Evolutionary conservation across 1,140 invertebrate genomes (phyloP).

Genomic region (Eupeodes corollae): DNA sequence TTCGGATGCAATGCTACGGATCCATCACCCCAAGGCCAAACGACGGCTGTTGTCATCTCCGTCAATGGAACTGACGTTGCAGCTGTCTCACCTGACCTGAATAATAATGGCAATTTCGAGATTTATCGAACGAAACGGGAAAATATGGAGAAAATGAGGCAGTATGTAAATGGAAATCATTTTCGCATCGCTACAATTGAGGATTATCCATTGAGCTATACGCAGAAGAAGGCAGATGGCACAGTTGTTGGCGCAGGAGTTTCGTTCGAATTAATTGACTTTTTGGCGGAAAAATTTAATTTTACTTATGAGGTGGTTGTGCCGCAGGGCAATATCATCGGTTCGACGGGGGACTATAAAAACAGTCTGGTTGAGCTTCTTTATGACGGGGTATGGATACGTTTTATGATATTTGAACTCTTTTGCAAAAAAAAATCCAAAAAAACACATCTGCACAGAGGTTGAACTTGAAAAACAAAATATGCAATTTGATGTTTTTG

Average conservation of each 20-base stretch:
- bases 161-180: constrained; percentile 30
- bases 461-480: too few relatives aligned
- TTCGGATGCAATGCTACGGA: too few relatives aligned
- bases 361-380: constrained; percentile 46
- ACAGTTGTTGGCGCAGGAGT: constrained; percentile 49
- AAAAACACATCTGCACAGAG: too few relatives aligned
- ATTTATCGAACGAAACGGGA: constrained; percentile 11
- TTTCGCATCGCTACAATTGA: constrained; percentile 34
- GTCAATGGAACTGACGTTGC: too few relatives aligned
- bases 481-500: too few relatives aligned
- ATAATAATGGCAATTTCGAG: too few relatives aligned
- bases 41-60: too few relatives aligned
- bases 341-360: constrained; percentile 37
- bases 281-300: constrained; percentile 53
- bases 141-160: constrained; percentile 14
- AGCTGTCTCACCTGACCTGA: too few relatives aligned
- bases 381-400: constrained; percentile 15
- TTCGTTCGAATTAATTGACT: constrained; percentile 59
- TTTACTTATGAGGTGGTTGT: constrained; percentile 58
- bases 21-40: too few relatives aligned
- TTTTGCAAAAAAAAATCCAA: too few relatives aligned
- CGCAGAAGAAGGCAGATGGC: constrained; percentile 41
- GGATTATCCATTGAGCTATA: constrained; percentile 51
- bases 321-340: constrained; percentile 43
- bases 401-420: constrained; percentile 3